Base-by-base conservation (phyloP, 2,113 vertebrate species). In the Theropithecus gelada region DNA sequence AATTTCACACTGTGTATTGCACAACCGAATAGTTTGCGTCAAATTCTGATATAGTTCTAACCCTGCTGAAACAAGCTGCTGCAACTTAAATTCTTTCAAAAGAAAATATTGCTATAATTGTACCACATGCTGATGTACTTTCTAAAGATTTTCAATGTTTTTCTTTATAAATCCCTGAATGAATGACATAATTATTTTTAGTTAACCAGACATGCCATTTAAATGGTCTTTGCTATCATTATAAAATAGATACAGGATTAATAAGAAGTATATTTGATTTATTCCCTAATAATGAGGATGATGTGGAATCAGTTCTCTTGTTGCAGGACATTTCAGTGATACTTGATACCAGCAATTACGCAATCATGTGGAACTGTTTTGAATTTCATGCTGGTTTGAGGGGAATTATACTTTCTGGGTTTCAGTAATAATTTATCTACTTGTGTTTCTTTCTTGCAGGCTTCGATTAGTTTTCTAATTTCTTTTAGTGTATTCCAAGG, bases 371-470 rank as follows among this genome's bases (percentile, higher is more conserved):
- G 95, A 98, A 97, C 95, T 96, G 95, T 98, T 98, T 92, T 96
- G 97, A 97, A 96, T 98, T 98, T 98, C 94, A 98, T 91, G 82
- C 91, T 98, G 95, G 96, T 97, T 98, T 98, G 91, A 97, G 93
- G 95, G 96, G 94, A 98, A 98, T 96, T 96, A 96, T 12, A 98
- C 70, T 92, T 96, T 80, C 52, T 97, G 92, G 95, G 89, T 98
- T 98, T 97, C 76, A 81, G 95, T 98, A 98, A 93, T 78, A 90
- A 90, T 95, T 96, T 95, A 88, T 97, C 68, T 91, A 91, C 90
- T 97, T 96, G 90, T 75, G 83, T 45, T 88, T 89, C 16, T 12
- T 94, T 88, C 81, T 96, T 98, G 27, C 70, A 97, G 82, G 38
- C 76, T 98, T 95, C 95, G 89, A 98, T 90, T 97, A 93, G n/a